A percentile compares a stretch with the other conserved stretches of the same genome.
phyloP scores from a whole-genome alignment of 2,888 invertebrate species.

The Laothoe populi region DNA sequence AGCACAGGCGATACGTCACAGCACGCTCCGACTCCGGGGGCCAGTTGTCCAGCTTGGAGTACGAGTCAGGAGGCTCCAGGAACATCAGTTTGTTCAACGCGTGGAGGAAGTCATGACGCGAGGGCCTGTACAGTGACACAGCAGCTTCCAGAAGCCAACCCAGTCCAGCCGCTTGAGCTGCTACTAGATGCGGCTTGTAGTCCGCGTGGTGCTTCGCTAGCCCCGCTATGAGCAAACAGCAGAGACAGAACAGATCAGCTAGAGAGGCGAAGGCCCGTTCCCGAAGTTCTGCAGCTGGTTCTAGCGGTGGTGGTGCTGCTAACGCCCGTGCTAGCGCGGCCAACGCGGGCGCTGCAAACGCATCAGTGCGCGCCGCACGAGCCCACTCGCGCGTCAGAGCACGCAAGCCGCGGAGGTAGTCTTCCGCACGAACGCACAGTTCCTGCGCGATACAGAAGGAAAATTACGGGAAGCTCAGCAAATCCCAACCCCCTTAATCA shows the following conservation, averaged over 20 bases:
- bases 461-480: too few relatives aligned
- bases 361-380: conserved; percentile 91
- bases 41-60: conserved; percentile 94
- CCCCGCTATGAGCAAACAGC: conserved; percentile 91
- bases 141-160: conserved; percentile 95
- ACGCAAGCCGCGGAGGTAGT: conserved; percentile 94
- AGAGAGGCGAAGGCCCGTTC: conserved; percentile 94
- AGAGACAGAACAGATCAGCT: conserved; percentile 93
- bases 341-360: conserved; percentile 88
- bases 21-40: conserved; percentile 95
- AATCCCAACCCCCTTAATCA: too few relatives aligned
- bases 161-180: conserved; percentile 94
- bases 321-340: conserved; percentile 91
- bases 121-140: conserved; percentile 89
- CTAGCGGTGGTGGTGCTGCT: conserved; percentile 86
- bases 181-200: conserved; percentile 64
- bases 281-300: conserved; percentile 76
- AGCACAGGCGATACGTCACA: conserved; percentile 90
- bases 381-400: conserved; percentile 95
- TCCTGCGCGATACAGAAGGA: conserved; percentile 87
- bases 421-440: conserved; percentile 93
- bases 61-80: conserved; percentile 91
- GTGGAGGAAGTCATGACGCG: conserved; percentile 89
- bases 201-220: conserved; percentile 80
- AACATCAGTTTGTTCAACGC: conserved; percentile 92